Evolutionary conservation across 2,113 vertebrate species (phyloP).

Genomic region (Salvator merianae): DNA sequence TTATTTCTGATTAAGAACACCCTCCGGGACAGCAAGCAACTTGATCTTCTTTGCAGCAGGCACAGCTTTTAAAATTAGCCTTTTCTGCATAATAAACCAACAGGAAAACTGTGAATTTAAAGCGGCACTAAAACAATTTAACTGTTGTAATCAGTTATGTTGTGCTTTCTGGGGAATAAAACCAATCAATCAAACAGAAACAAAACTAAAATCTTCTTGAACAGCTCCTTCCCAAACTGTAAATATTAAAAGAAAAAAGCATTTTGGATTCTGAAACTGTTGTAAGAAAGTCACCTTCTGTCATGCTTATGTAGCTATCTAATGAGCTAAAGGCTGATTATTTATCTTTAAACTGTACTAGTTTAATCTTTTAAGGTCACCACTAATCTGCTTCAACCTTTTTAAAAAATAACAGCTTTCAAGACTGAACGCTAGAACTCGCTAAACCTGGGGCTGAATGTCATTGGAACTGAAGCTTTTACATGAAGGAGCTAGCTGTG

Average conservation of each 20-base stretch:
- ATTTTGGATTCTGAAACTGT: constrained; percentile 52
- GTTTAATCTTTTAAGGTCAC: constrained; percentile 69
- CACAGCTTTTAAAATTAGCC: constrained; percentile 69
- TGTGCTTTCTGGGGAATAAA: constrained; percentile 41
- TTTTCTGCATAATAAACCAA: constrained; percentile 71
- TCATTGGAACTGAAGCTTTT: constrained; percentile 62
- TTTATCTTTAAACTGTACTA: constrained; percentile 72
- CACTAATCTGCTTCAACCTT: constrained; percentile 70
- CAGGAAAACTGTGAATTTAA: constrained; percentile 68
- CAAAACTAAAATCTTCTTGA: constrained; percentile 21
- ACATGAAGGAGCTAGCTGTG: constrained; percentile 55
- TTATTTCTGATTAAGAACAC: constrained; percentile 84
- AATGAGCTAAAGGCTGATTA: constrained; percentile 69
- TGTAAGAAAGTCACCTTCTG: constrained; percentile 74
- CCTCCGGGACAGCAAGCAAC: constrained; percentile 77
- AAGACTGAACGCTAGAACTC: constrained; percentile 63
- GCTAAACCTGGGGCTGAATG: constrained; percentile 58
- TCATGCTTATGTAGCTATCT: constrained; percentile 70
- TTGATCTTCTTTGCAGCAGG: constrained; percentile 73
- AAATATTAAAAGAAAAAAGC: constrained; percentile 60
- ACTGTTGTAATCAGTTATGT: constrained; percentile 62
- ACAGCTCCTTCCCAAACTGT: constrained; percentile 51
- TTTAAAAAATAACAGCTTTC: constrained; percentile 69
- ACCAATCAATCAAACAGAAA: constrained; percentile 26
- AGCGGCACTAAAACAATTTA: constrained; percentile 65